Evolutionary conservation across 2,113 vertebrate species (phyloP).

Genomic region (Leucopternis melanops): DNA sequence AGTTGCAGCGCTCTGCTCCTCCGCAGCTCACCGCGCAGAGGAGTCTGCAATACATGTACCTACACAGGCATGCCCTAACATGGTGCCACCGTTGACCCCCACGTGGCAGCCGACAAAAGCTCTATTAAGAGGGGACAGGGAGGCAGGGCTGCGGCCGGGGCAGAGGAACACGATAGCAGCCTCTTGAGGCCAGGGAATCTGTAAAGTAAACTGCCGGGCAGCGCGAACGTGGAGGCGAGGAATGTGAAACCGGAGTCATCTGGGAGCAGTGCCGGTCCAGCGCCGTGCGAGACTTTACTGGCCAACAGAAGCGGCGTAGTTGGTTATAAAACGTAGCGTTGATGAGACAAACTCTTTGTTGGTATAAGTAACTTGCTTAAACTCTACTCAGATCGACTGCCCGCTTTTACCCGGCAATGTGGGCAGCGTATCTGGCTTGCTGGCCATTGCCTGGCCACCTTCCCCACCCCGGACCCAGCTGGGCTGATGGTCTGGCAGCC

Average conservation of each 20-base stretch:
- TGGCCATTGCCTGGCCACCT: background rate
- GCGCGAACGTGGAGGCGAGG: background rate
- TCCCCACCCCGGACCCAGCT: fast-evolving
- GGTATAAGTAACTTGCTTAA: background rate
- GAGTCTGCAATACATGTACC: fast-evolving
- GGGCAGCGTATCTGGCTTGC: background rate
- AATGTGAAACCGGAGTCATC: constrained; percentile 31
- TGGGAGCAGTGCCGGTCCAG: background rate
- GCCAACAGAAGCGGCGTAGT: background rate
- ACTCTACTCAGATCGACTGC: background rate
- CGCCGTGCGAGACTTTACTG: fast-evolving
- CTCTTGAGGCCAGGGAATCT: constrained; percentile 28
- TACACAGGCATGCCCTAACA: fast-evolving
- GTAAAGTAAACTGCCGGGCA: constrained; percentile 2
- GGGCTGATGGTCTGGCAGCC: background rate
- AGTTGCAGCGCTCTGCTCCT: background rate
- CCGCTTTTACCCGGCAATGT: fast-evolving
- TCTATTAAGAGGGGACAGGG: background rate
- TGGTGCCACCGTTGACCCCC: background rate
- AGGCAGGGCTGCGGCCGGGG: background rate
- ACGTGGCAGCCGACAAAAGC: background rate
- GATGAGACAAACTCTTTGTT: background rate
- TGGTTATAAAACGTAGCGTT: background rate
- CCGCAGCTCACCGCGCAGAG: background rate
- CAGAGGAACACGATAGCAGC: background rate